Conservation (phyloP, 2,113 vertebrate genomes). For the Toxostoma redivivum region DNA sequence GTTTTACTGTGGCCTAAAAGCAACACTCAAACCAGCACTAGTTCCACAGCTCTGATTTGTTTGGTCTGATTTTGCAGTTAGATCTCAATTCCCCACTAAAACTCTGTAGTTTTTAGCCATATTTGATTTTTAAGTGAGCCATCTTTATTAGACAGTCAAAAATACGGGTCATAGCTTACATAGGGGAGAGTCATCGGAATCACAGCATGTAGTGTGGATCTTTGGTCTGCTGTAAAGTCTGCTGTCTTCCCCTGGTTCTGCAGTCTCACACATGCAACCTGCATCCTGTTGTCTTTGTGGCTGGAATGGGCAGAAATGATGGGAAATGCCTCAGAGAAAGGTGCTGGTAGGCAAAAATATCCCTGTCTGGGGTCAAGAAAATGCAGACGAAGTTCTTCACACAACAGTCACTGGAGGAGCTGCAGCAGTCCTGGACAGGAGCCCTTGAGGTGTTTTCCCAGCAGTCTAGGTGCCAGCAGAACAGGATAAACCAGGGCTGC, state of each 20-base stretch:
- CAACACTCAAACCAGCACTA: background rate
- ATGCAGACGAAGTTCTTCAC: background rate
- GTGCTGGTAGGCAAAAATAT: background rate
- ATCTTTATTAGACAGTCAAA: background rate
- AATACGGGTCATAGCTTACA: background rate
- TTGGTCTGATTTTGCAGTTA: background rate
- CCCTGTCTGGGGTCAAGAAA: background rate
- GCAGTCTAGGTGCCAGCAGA: background rate
- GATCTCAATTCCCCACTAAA: background rate
- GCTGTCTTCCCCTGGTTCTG: background rate
- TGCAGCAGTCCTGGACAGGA: background rate
- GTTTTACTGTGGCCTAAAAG: background rate
- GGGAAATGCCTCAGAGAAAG: background rate
- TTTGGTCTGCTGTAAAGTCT: background rate
- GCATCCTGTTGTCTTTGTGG: background rate
- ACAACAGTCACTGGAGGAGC: background rate
- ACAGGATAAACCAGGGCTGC: conserved; percentile 10
- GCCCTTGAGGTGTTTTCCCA: background rate
- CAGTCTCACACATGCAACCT: background rate
- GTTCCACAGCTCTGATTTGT: background rate
- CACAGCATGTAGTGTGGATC: background rate
- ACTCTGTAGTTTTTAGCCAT: background rate
- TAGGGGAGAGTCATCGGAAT: background rate
- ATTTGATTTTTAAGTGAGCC: background rate
- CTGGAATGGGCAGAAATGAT: background rate